Base-by-base conservation (phyloP, 2,797 vertebrate species). In the Chelon auratus region DNA sequence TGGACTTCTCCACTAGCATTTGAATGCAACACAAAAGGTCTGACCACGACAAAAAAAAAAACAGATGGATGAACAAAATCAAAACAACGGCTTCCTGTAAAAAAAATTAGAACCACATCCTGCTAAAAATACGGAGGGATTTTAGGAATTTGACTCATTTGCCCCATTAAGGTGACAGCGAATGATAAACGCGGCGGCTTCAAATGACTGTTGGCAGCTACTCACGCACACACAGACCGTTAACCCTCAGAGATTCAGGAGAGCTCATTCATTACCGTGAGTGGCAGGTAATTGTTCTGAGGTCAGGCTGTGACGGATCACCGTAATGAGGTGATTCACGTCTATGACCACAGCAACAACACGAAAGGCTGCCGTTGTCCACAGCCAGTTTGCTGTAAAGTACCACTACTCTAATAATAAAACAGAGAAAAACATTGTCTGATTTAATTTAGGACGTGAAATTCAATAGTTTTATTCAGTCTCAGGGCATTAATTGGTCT, bases 261-360 rank as follows among this genome's bases (percentile, higher is more conserved):
- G 55, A 1, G 30, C 63, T 75, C 61, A 12, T 74, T 78, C 18
- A 63, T 84, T 72, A 71, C 33, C 2, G 57, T 62, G 75, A 72
- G 60, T 68, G 67, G 58, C 77, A 67, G 77, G 71, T 54, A 24
- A 36, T 8, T 77, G 78, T 79, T 77, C 68, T 66, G 73, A 68
- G 72, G 82, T 82, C 75, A 65, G 68, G 17, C 42, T 18, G 71
- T 77, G 72, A 80, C 73, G 3, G 60, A 72, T 52, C 72, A 64
- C 62, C 8, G 53, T 72, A 69, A 71, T 14, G 3, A 78, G 47
- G 45, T 15, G 57, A 78, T 62, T 56, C 65, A 56, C 69, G 39
- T 53, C 64, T 12, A 22, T 45, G 43, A 68, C 22, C 56, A 4
- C 45, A 59, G 60, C 30, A 3, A 53, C 20, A 1, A 39, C 39